Evolutionary conservation across 1,140 invertebrate genomes (phyloP).

Genomic region (Pinna nobilis): DNA sequence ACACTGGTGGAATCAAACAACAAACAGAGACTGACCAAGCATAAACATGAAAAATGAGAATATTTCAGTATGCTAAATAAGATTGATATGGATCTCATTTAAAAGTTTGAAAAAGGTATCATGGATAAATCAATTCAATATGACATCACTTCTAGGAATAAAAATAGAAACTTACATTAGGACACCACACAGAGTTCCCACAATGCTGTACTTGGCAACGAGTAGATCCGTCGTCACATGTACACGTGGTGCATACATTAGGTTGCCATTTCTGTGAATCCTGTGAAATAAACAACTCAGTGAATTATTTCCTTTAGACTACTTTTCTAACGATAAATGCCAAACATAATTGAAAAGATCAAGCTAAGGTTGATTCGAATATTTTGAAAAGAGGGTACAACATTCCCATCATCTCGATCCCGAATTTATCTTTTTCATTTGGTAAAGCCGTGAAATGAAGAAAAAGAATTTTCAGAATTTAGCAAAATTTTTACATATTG

Average conservation of each 20-base stretch:
- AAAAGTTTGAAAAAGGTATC: background rate
- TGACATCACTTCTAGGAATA: background rate
- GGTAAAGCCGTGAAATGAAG: background rate
- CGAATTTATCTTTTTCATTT: too few species aligned
- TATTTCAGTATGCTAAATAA: background rate
- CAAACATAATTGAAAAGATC: too few species aligned
- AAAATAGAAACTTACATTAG: slow-evolving; percentile 2
- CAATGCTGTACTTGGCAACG: slow-evolving; percentile 32
- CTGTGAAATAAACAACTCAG: background rate
- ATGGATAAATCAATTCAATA: background rate
- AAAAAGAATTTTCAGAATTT: background rate
- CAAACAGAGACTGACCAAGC: too few species aligned
- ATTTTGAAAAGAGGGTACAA: too few species aligned
- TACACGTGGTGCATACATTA: slow-evolving; percentile 32
- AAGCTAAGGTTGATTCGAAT: too few species aligned
- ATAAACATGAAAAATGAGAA: too few species aligned
- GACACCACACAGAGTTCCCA: slow-evolving; percentile 26
- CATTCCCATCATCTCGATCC: too few species aligned
- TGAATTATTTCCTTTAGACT: too few species aligned
- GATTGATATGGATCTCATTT: too few species aligned
- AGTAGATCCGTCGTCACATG: slow-evolving; percentile 33
- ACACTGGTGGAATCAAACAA: too few species aligned
- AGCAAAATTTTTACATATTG: slow-evolving; percentile 76
- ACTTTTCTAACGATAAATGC: too few species aligned
- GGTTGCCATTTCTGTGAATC: slow-evolving; percentile 37